Evolutionary conservation across 2,888 invertebrate species (phyloP), one percentile per base, ranked within the genome.

Genomic region (Bugula neritina): DNA sequence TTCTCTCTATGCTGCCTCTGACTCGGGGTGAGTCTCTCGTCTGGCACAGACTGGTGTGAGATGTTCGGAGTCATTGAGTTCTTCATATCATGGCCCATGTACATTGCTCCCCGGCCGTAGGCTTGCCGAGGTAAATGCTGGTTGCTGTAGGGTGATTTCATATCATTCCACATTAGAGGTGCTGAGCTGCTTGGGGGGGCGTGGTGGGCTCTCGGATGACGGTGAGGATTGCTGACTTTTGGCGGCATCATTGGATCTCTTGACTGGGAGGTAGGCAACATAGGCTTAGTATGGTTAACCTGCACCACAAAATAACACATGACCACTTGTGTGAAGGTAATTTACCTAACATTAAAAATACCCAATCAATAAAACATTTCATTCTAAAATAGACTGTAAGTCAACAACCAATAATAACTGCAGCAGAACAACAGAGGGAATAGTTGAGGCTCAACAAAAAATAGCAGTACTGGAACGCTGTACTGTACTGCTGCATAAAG

Each of bases 1-100:
- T 93, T 93, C 85, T 95, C 95, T 74, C 97, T 89, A 83, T 94
- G 93, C 75, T 94, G 93, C 72, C 94, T 89, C 84, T 97, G 96
- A 83, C 96, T 94, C 43, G 96, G 95, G 72, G 97, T 97, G 78
- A 97, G 87, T 85, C 95, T 94, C 86, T 96, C 96, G 85, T 84
- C 80, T 5, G 82, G 81, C 69, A 82, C 81, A 78, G 82, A 82
- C 74, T 77, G 81, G 71, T 81, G 80, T 71, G 79, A 77, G 72
- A 82, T 74, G 74, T 80, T 80, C 10, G 63, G 63, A 43, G 5
- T 43, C 25, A 23, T 27, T 43, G 43, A 25, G 29, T 29, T 25
- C 57, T 13, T 57, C 57, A 57, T 57, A 25, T 57, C 57, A 57
- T 57, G n/a, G n/a, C 5, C n/a, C 57, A 43, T 43, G 17, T 43